These are phyloP conservation scores for Euzetes globulus DNA, from an alignment of 2,888 invertebrate genomes.

Conservation along the genomic window DNA sequence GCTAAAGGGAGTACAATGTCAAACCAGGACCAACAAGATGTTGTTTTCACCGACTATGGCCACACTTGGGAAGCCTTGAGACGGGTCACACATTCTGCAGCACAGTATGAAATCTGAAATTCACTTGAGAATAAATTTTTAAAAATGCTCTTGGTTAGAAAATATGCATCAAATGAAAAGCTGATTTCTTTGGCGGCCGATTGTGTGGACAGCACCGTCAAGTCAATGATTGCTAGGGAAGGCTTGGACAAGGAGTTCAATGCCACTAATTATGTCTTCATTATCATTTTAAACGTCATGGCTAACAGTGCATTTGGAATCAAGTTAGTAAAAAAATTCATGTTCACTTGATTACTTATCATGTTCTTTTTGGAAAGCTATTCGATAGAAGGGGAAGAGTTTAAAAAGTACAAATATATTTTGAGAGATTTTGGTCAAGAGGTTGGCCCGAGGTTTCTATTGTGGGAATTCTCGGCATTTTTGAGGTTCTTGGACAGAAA, in stretches of 20 bases:
- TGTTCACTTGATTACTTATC: background rate
- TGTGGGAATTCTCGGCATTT: no score
- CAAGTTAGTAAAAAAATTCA: background rate
- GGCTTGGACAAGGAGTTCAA: background rate
- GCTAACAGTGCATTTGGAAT: background rate
- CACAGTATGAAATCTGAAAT: background rate
- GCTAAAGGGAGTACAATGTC: no score
- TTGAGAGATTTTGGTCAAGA: background rate
- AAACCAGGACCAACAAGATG: background rate
- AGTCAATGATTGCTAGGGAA: background rate
- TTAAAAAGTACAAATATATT: background rate
- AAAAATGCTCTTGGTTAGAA: background rate
- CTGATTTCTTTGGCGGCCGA: background rate
- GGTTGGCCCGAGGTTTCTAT: background rate
- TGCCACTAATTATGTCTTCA: background rate
- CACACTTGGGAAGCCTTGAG: constrained; percentile 3
- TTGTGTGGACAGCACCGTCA: background rate
- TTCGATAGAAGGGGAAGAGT: background rate
- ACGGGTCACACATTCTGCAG: background rate
- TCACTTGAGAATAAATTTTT: background rate
- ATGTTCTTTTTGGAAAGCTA: background rate
- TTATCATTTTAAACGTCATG: background rate
- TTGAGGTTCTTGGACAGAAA: no score
- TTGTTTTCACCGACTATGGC: constrained; percentile 9
- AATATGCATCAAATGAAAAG: background rate